Base-by-base conservation (phyloP, 2,797 vertebrate species). In the Falco novaeseelandiae region DNA sequence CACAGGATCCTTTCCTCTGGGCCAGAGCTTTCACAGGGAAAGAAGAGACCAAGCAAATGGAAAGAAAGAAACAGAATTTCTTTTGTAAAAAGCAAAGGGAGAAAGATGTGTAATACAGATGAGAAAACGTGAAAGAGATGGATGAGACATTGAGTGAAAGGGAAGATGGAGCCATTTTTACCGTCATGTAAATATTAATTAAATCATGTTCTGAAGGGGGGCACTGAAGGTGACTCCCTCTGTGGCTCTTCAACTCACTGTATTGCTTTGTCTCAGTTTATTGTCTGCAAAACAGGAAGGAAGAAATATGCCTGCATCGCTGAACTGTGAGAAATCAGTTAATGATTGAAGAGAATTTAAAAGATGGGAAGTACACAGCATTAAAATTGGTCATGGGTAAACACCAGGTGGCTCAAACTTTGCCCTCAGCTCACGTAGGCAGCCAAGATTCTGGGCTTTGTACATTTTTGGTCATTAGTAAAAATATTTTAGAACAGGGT, bases 1-100 rank as follows among this genome's bases (percentile, higher is more conserved):
- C 73, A 84, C 59, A 46, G 32, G 17, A 91, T 90, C 88, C 29
- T 83, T 97, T 97, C 72, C 76, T 70, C 86, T 83, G 51, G 52
- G 79, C 79, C 85, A 87, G 55, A 70, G 61, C 34, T 63, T 96
- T 96, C 82, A 83, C 1, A 1, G 63, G 34, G 76, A 93, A 94
- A 92, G 59, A 57, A 57, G 77, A 95, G 46, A 48, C 38, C 79
- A 38, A 58, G 62, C 27, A 88, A 34, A 72, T 69, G 58, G 25
- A 1, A 12, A 40, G 86, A 72, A 65, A 80, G 8, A 61, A 57
- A n/a, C 8, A 54, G 2, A 36, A 78, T 71, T 82, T 76, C 46
- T 90, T 85, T 79, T 86, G 57, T 62, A 54, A 88, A 92, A 90
- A 40, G 40, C 46, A 63, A 54, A 12, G 63, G 69, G 40, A 86